Evolutionary conservation across 2,797 vertebrate genomes (phyloP).

Genomic region (Discoglossus pictus): DNA sequence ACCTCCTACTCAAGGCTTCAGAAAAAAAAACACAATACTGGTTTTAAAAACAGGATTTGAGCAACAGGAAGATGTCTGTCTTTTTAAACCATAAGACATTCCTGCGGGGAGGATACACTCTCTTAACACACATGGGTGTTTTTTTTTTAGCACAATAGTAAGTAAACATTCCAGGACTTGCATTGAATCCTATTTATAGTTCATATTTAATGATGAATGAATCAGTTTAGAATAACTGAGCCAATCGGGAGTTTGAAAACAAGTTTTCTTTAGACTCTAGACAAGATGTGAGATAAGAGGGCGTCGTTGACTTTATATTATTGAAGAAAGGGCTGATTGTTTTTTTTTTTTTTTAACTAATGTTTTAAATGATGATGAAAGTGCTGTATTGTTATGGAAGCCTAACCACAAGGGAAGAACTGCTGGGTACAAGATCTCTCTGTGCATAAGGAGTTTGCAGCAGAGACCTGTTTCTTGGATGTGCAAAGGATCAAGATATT

Average conservation of each 20-base stretch:
- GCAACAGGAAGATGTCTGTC: constrained; percentile 55
- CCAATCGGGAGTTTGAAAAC: constrained; percentile 49
- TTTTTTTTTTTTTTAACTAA: background rate
- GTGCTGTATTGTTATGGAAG: background rate
- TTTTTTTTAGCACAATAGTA: constrained; percentile 49
- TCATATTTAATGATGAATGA: constrained; percentile 45
- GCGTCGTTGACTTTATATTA: background rate
- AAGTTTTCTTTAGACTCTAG: constrained; percentile 26
- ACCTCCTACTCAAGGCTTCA: constrained; percentile 24
- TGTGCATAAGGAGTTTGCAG: too few relatives aligned
- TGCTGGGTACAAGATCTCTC: too few relatives aligned
- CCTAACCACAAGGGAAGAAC: too few relatives aligned
- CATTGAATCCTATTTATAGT: constrained; percentile 61
- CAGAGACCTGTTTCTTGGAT: too few relatives aligned
- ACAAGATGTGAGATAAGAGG: constrained; percentile 1
- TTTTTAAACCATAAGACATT: constrained; percentile 53
- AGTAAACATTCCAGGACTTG: constrained; percentile 47
- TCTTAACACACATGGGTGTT: constrained; percentile 54
- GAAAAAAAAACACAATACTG: constrained; percentile 34
- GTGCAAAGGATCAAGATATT: too few relatives aligned
- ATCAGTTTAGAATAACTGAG: constrained; percentile 49
- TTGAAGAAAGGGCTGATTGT: background rate
- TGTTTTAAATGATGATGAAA: background rate
- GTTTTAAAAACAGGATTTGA: constrained; percentile 48
- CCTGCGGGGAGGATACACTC: constrained; percentile 51